Percentiles rank a stretch among this genome's conserved stretches.
Evolutionary conservation across 2,888 invertebrate species (phyloP).

Genomic region (Lymantria monacha): DNA sequence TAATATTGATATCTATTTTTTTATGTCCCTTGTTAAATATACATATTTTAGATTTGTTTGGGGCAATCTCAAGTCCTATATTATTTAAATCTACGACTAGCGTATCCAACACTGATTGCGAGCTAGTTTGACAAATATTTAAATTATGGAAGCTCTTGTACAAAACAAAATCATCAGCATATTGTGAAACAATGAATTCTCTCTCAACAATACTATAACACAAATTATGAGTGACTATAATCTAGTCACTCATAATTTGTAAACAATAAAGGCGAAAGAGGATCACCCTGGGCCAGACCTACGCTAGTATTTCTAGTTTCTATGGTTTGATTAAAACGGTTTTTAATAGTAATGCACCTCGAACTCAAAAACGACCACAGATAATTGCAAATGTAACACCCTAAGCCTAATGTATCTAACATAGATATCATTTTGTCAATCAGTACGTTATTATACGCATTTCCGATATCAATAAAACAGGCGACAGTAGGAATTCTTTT

Average conservation of each 20-base stretch:
- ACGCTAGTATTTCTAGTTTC: not conserved
- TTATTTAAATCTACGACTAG: constrained; percentile 5
- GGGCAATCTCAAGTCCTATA: constrained; percentile 15
- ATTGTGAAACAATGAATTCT: constrained; percentile 16
- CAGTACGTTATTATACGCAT: not conserved
- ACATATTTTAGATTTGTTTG: constrained; percentile 16
- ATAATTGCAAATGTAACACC: not conserved
- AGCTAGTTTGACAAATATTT: constrained; percentile 2
- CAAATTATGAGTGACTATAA: constrained; percentile 16
- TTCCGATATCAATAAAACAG: not conserved
- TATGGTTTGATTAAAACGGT: not conserved
- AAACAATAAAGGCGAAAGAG: constrained; percentile 28
- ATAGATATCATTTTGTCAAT: not conserved
- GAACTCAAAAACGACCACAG: not conserved
- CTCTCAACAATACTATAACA: constrained; percentile 1
- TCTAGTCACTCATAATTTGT: too few relatives aligned
- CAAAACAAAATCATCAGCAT: constrained; percentile 30
- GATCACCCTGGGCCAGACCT: constrained; percentile 24
- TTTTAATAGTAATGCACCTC: not conserved
- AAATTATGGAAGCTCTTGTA: too few relatives aligned
- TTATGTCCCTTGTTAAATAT: constrained; percentile 13
- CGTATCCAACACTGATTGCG: constrained; percentile 8
- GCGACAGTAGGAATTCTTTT: not conserved
- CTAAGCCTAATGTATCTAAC: not conserved
- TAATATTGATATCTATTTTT: too few relatives aligned